A percentile compares a stretch with the other conserved stretches of the same genome.
Evolutionary conservation across 2,797 vertebrate species (phyloP).

Genomic region (Protonibea diacanthus): DNA sequence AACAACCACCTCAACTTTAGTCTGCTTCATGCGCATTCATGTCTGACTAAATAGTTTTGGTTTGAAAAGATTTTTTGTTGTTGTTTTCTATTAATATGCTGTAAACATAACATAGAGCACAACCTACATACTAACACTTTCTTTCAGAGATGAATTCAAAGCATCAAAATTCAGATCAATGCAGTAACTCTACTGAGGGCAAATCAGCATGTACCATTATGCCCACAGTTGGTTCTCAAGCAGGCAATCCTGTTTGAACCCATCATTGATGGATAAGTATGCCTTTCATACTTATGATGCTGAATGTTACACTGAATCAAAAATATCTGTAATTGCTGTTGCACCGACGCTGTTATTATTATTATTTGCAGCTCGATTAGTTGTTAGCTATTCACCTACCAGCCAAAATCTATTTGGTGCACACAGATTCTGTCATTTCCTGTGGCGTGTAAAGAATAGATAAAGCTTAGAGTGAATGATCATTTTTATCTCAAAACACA

Average conservation of each 20-base stretch:
- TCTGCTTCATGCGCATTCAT: neutral
- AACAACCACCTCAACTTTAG: conserved; percentile 12
- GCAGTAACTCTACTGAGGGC: neutral
- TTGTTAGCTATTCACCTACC: neutral
- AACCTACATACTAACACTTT: neutral
- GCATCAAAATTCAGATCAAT: conserved; percentile 7
- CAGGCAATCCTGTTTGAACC: neutral
- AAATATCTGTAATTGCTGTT: neutral
- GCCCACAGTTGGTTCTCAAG: neutral
- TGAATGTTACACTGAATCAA: neutral
- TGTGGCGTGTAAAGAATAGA: neutral
- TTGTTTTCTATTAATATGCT: neutral
- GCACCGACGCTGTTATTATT: neutral
- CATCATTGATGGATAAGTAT: neutral
- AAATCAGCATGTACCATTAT: conserved; percentile 7
- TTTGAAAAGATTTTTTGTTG: neutral
- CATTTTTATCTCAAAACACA: conserved; percentile 8
- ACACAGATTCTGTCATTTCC: neutral
- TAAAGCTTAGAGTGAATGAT: neutral
- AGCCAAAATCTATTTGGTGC: neutral
- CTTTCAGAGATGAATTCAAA: conserved; percentile 3
- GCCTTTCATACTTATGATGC: neutral
- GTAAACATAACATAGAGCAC: neutral
- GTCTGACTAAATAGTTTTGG: neutral
- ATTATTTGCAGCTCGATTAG: neutral